Percentiles rank a stretch among this genome's conserved stretches.
These are phyloP conservation scores for Lepilemur ruficaudatus DNA, from an alignment of 2,797 vertebrate species.

Conservation along the genomic window DNA sequence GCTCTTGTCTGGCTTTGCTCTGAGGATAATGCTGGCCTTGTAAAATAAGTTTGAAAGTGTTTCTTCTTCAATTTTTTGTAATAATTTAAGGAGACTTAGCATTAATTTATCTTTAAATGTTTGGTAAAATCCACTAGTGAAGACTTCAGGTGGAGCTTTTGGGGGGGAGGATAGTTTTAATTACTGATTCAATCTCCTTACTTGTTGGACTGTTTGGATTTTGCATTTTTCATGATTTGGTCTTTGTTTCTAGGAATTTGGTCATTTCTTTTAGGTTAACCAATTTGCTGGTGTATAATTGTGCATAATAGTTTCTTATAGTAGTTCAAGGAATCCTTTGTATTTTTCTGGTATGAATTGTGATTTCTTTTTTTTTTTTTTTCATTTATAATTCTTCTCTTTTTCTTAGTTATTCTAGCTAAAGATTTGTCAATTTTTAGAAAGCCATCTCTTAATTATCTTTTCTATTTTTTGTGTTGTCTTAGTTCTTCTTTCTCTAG, in stretches of 20 bases:
- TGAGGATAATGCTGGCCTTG: not conserved
- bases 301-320: not conserved
- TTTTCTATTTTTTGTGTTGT: not conserved
- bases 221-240: not conserved
- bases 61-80: not conserved
- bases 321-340: not conserved
- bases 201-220: not conserved
- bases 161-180: too few relatives aligned
- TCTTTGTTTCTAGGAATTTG: not conserved
- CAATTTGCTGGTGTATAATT: not conserved
- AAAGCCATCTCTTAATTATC: not conserved
- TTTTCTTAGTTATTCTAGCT: not conserved
- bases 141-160: not conserved
- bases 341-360: not conserved
- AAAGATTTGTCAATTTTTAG: not conserved
- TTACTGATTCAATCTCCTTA: not conserved
- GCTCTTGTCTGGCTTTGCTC: not conserved
- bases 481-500: not conserved
- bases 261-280: not conserved
- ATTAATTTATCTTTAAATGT: not conserved
- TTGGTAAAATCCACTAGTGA: not conserved
- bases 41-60: not conserved
- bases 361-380: not conserved
- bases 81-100: not conserved
- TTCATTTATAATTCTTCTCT: not conserved